Evolutionary conservation across 2,113 vertebrate genomes (phyloP), one percentile per base, ranked within the genome.

Genomic region (Salvelinus namaycush): DNA sequence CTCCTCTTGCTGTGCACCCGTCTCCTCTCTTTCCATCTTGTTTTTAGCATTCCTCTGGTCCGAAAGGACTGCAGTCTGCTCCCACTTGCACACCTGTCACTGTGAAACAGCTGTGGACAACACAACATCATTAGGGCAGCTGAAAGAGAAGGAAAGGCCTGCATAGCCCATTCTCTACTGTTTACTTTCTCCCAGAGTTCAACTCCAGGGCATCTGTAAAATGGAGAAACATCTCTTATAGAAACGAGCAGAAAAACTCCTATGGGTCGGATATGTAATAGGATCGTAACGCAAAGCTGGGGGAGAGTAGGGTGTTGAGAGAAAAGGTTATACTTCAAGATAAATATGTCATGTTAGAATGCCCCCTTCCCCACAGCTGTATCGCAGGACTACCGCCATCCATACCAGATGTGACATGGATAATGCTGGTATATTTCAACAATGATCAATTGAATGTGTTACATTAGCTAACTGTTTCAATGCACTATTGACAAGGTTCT

Each of bases 121-220:
- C 91, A 92, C 89, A 92, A 93, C 91, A 92, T 92, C 89, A 90
- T 92, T 91, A 93, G 85, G 81, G 87, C 82, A 82, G 90, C 89
- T 91, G 89, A 91, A 86, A 86, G 88, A 90, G 83, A 82, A 83
- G 87, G 86, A 87, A 85, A 80, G 81, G 89, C 84, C 88, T 88
- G 85, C 81, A 13, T 68, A 51, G 77, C 72, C 54, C 1, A 65
- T 11, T 34, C 77, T 48, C 27, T 68, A 73, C 75, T 84, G 82
- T 88, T 90, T 88, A 83, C 88, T 77, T 83, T 83, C 69, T 77
- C 65, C 12, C 70, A 65, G 84, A 85, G 90, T 89, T 92, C 90
- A 91, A 75, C 79, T 44, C 67, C 31, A 22, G 90, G 91, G 78
- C 89, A 88, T 85, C 84, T 82, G 82, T 83, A 84, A 84, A 85